Conservation (phyloP, 2,797 vertebrate species). For the Threskiornis aethiopicus region DNA sequence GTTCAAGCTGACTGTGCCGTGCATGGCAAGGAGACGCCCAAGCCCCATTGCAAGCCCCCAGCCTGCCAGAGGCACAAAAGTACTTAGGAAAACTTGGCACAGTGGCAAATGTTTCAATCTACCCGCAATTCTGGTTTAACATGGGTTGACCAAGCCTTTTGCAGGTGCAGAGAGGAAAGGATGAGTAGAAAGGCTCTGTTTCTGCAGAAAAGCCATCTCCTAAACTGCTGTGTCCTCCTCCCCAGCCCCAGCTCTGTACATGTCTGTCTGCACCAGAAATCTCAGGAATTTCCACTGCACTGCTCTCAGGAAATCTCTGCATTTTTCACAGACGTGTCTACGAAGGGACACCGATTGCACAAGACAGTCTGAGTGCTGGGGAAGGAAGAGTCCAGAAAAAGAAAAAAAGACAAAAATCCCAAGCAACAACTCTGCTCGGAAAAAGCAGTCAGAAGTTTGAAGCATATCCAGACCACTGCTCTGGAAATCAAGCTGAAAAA, state of each 20-base stretch:
- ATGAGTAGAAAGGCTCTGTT: neutral
- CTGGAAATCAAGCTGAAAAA: constrained; percentile 50
- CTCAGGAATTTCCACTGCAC: constrained; percentile 43
- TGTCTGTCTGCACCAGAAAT: constrained; percentile 34
- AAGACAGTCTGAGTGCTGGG: neutral
- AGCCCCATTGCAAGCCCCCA: neutral
- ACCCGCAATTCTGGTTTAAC: neutral
- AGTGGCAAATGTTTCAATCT: neutral
- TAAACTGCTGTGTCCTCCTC: neutral
- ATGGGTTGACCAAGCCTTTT: neutral
- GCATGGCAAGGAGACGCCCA: neutral
- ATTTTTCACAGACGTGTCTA: constrained; percentile 7
- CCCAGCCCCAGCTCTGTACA: neutral
- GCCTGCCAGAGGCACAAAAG: neutral
- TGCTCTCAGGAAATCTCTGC: constrained; percentile 12
- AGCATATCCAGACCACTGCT: constrained; percentile 50
- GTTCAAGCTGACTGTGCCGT: accelerated
- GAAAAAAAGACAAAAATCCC: neutral
- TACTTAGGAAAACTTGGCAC: accelerated
- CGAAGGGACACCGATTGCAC: constrained; percentile 2
- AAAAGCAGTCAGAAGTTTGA: constrained; percentile 45
- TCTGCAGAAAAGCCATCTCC: neutral
- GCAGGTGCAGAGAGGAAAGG: neutral
- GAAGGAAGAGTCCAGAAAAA: neutral
- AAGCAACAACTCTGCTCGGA: neutral